phyloP scores from a whole-genome alignment of 2,888 invertebrate genomes.

The Cephus rjabovi region DNA sequence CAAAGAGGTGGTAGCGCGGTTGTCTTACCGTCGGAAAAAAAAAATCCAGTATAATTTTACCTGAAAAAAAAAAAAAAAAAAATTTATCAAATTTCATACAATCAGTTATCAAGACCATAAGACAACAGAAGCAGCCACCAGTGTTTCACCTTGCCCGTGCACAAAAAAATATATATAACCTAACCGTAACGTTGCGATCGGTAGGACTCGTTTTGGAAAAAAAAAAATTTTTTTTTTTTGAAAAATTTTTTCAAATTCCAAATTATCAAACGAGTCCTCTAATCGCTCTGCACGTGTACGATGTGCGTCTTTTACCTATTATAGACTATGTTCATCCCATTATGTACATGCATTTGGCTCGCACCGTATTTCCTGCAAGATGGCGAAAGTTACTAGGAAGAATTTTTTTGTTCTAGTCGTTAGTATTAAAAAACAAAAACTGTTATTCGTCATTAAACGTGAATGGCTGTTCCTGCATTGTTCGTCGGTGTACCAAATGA shows the following conservation, averaged over 20 bases:
- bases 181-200: not conserved
- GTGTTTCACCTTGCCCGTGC: not conserved
- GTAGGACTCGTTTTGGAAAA: not conserved
- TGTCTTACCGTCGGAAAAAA: not conserved
- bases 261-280: not conserved
- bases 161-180: not conserved
- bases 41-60: not conserved
- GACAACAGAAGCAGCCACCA: not conserved
- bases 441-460: not conserved
- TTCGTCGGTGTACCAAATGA: not conserved
- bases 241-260: not conserved
- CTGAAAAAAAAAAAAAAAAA: not conserved
- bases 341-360: constrained; percentile 49
- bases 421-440: not conserved
- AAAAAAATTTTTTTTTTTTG: not conserved
- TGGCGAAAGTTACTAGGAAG: constrained; percentile 45
- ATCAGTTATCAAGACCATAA: not conserved
- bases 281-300: constrained; percentile 34
- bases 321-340: constrained; percentile 43
- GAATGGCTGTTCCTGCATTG: too few relatives aligned
- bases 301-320: constrained; percentile 36
- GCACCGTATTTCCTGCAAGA: constrained; percentile 49
- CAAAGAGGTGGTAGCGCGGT: not conserved
- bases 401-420: not conserved
- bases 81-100: not conserved